Evolutionary conservation across 2,888 invertebrate species (phyloP), one percentile per base, ranked within the genome.

Genomic region (Ferdinandea cuprea): DNA sequence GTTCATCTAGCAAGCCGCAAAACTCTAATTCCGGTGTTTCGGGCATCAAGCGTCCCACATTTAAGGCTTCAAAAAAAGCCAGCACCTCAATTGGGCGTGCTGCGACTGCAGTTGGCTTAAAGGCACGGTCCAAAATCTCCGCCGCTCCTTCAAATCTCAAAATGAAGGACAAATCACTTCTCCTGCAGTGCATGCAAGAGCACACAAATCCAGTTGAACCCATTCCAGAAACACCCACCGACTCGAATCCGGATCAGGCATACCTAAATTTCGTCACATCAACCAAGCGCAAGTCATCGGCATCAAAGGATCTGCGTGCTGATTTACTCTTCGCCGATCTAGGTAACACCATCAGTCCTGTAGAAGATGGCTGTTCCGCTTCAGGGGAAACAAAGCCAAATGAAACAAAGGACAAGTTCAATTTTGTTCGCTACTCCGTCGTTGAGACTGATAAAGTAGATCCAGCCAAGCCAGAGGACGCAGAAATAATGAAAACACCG

Each of bases 71-170:
- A 2, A 86, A 86, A 32, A 52, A 63, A n/a, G n/a, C n/a, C n/a
- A n/a, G n/a, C n/a, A n/a, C n/a, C n/a, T n/a, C n/a, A n/a, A n/a
- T n/a, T n/a, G n/a, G n/a, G n/a, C n/a, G n/a, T n/a, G n/a, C n/a
- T n/a, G 92, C 0, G 87, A 89, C 30, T 89, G 88, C 42, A 85
- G 88, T 50, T 89, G n/a, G n/a, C n/a, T n/a, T n/a, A n/a, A n/a
- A n/a, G 0, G 1, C 28, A 35, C 8, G 44, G 11, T 32, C 44
- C 37, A 2, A 44, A 3, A 8, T 0, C 8, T 32, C 46, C 3
- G 13, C 8, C n/a, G 40, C 50, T 8, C 1, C 35, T 19, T 48
- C 40, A 2, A 58, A 15, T 19, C 30, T 65, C 0, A 78, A 69
- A 50, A 6, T 83, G 6, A 73, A 71, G 30, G 65, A 46, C 3